A percentile compares a stretch with the other conserved stretches of the same genome.
Conservation (phyloP, 2,113 vertebrate species). For the Corythaeola cristata region DNA sequence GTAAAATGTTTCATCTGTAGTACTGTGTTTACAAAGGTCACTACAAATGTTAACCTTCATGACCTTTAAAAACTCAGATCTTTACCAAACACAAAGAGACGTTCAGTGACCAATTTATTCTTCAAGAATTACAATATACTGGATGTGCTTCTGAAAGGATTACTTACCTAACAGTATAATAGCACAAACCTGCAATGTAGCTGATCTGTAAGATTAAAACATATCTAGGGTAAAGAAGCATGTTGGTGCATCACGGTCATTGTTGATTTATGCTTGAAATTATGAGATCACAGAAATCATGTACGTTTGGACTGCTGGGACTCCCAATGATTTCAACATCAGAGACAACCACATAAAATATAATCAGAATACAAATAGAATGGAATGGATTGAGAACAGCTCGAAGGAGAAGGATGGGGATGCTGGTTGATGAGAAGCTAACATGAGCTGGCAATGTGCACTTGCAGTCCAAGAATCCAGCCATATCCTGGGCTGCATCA, state of each 20-base stretch:
- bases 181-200: neutral
- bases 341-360: neutral
- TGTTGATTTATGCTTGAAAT: neutral
- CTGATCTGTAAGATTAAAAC: neutral
- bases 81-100: neutral
- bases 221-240: neutral
- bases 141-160: neutral
- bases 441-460: no score
- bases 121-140: neutral
- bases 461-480: no score
- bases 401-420: no score
- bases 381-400: no score
- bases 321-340: neutral
- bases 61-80: slow-evolving; percentile 43
- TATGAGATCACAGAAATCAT: neutral
- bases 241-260: neutral
- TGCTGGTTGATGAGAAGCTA: no score
- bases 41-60: slow-evolving; percentile 40
- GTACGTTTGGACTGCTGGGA: neutral
- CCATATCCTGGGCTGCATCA: no score
- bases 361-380: neutral
- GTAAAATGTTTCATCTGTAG: neutral
- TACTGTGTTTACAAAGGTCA: slow-evolving; percentile 40
- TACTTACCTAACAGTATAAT: neutral
- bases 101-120: slow-evolving; percentile 9